A percentile compares a stretch with the other conserved stretches of the same genome.
phyloP scores from a whole-genome alignment of 35 echinoderm and acorn worm species.

The Eucidaris tribuloides region DNA sequence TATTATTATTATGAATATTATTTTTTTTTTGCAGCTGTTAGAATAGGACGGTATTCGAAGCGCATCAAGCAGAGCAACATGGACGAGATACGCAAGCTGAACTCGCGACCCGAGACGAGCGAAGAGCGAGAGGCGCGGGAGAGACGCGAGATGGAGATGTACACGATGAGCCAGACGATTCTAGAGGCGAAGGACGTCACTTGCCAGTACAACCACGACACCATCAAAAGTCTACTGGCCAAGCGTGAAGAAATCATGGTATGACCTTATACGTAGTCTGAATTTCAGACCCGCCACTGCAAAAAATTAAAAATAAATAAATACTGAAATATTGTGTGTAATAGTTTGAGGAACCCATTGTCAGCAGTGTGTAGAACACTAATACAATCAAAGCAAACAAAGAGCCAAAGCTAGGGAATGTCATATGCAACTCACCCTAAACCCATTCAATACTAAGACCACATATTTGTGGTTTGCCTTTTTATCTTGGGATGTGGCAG shows the following conservation, averaged over 20 bases:
- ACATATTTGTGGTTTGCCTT: too few relatives aligned
- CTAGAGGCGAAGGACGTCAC: slow-evolving; percentile 69
- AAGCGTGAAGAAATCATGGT: slow-evolving; percentile 75
- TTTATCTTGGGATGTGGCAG: too few relatives aligned
- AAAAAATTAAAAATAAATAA: too few relatives aligned
- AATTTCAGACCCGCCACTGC: too few relatives aligned
- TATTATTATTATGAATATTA: not conserved
- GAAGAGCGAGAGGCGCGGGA: slow-evolving; percentile 86
- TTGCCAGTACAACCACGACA: slow-evolving; percentile 60
- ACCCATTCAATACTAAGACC: too few relatives aligned
- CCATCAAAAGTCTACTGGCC: slow-evolving; percentile 29
- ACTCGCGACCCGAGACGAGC: slow-evolving; percentile 67
- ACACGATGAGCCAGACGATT: slow-evolving; percentile 76
- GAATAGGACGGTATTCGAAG: slow-evolving; percentile 97
- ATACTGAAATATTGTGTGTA: too few relatives aligned
- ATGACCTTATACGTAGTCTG: too few relatives aligned
- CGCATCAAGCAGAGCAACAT: slow-evolving; percentile 80
- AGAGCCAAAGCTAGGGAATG: too few relatives aligned
- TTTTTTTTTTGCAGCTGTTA: slow-evolving; percentile 62
- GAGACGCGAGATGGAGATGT: slow-evolving; percentile 82
- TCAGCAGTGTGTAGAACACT: too few relatives aligned
- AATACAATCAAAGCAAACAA: too few relatives aligned
- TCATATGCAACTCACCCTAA: too few relatives aligned
- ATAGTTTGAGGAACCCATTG: too few relatives aligned
- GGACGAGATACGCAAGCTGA: slow-evolving; percentile 75